These are phyloP conservation scores for Drosophila bocqueti DNA, from an alignment of 1,140 invertebrate species.

Conservation along the genomic window DNA sequence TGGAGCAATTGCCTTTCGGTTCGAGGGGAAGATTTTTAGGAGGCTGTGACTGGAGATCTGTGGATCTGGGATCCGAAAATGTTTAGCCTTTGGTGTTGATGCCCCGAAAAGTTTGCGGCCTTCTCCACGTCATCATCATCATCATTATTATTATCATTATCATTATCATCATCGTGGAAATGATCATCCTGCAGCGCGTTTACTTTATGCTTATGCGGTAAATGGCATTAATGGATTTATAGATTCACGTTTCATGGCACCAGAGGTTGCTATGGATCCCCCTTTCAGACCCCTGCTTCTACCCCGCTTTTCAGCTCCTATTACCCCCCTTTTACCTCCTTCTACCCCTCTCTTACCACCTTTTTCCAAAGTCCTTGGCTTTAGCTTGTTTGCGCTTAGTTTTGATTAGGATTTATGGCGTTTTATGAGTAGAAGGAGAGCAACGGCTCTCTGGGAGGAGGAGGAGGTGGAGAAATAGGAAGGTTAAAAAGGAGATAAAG, in stretches of 20 bases:
- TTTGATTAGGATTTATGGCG: constrained; percentile 79
- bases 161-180: neutral
- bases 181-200: constrained; percentile 49
- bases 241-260: constrained; percentile 65
- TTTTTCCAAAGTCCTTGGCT: neutral
- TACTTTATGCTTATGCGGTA: constrained; percentile 82
- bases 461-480: neutral
- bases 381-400: constrained; percentile 68
- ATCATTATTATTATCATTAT: constrained; percentile 1
- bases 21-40: constrained; percentile 6
- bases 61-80: constrained; percentile 14
- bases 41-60: neutral
- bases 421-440: constrained; percentile 53
- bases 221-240: constrained; percentile 83
- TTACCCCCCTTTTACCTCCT: neutral
- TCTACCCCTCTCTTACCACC: neutral
- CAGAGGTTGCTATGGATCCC: constrained; percentile 10
- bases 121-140: constrained; percentile 6
- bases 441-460: constrained; percentile 14
- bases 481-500: neutral
- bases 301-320: neutral
- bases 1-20: constrained; percentile 77
- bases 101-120: constrained; percentile 37
- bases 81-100: constrained; percentile 55
- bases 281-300: neutral